A percentile compares a stretch with the other conserved stretches of the same genome.
These are phyloP conservation scores for Enteromius anoplus DNA, from an alignment of 2,797 vertebrate species.

Conservation along the genomic window DNA sequence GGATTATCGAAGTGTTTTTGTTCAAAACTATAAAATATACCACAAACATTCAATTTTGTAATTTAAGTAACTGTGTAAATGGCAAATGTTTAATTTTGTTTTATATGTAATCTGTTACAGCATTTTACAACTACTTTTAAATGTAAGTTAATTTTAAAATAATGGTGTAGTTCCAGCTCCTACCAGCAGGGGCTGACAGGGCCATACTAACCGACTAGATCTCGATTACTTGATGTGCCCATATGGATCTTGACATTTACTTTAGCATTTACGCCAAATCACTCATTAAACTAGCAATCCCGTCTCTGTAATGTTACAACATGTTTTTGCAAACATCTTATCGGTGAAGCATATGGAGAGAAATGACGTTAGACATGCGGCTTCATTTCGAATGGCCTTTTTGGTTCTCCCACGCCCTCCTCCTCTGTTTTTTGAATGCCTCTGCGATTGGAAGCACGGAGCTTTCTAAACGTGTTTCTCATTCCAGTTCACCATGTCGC, in stretches of 20 bases:
- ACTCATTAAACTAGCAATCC: conserved; percentile 31
- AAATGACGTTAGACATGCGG: conserved; percentile 51
- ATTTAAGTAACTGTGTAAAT: background rate
- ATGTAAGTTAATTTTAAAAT: background rate
- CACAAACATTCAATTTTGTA: background rate
- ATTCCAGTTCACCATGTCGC: conserved; percentile 57
- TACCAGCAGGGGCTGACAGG: conserved; percentile 15
- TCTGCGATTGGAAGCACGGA: conserved; percentile 50
- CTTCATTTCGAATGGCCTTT: conserved; percentile 48
- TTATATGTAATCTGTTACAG: background rate
- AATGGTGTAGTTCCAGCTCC: background rate
- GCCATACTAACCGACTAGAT: background rate
- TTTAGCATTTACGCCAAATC: conserved; percentile 27
- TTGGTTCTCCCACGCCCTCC: conserved; percentile 41
- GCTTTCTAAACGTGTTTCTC: conserved; percentile 62
- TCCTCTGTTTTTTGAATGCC: conserved; percentile 39
- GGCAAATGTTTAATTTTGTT: background rate
- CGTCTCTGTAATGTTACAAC: conserved; percentile 47
- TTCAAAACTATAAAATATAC: background rate
- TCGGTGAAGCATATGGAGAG: conserved; percentile 41
- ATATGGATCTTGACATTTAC: conserved; percentile 9
- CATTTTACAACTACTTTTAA: background rate
- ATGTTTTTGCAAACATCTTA: conserved; percentile 57
- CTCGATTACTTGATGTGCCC: background rate
- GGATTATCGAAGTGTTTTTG: no score